These are phyloP conservation scores for Cygnus olor DNA, from an alignment of 2,797 vertebrate species.

Conservation along the genomic window DNA sequence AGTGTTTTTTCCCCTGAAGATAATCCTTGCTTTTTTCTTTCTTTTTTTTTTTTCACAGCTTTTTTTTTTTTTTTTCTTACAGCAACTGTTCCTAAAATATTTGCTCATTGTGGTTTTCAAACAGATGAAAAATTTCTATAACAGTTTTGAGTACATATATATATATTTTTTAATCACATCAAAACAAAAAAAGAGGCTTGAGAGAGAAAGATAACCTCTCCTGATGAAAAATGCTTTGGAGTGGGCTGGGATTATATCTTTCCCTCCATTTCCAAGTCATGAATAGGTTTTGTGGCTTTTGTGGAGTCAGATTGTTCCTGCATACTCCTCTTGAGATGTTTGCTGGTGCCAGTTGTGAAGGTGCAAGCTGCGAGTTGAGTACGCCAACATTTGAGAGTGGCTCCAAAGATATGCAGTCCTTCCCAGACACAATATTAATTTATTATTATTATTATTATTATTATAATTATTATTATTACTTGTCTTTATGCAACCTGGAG, in stretches of 20 bases:
- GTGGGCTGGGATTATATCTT: constrained; percentile 16
- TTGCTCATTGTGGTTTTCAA: constrained; percentile 55
- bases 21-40: not conserved
- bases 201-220: not conserved
- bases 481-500: not conserved
- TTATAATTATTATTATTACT: not conserved
- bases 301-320: not conserved
- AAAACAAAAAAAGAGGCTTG: not conserved
- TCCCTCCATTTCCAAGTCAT: not conserved
- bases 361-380: not conserved
- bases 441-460: not conserved
- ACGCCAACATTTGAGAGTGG: not conserved
- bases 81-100: constrained; percentile 50
- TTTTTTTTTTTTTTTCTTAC: not conserved
- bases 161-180: not conserved
- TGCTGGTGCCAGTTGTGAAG: not conserved
- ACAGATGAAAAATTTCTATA: constrained; percentile 13
- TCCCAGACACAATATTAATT: not conserved
- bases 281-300: not conserved
- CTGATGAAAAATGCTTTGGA: not conserved
- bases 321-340: not conserved
- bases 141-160: not conserved
- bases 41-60: not conserved
- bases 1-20: not conserved
- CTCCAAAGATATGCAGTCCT: rapidly evolving